Evolutionary conservation across 1,140 invertebrate genomes (phyloP), one percentile per base, ranked within the genome.

Genomic region (Liolophura sinensis): DNA sequence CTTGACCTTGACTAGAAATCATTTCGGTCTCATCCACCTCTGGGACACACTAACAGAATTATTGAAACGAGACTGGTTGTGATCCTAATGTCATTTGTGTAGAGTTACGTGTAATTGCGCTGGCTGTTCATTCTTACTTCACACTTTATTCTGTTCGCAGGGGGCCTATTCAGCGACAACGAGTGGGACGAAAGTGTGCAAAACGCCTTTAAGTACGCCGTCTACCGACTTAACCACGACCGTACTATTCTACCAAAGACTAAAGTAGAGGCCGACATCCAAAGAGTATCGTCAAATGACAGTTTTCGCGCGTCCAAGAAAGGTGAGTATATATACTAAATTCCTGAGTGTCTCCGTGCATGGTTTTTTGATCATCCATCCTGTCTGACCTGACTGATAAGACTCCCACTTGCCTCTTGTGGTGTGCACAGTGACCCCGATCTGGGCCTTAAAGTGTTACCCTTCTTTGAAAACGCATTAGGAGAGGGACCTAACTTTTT

Each of bases 181-280:
- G 79, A 81, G 54, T 73, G 77, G 60, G 65, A 77, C 47, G 51
- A 55, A 40, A 73, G 71, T 22, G 68, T 72, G 20, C 69, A 78
- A 63, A 78, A 74, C 63, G 71, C 77, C 50, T 79, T 81, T 67
- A 68, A 70, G 20, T 78, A 78, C 66, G 76, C 77, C 48, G 71
- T 81, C 16, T 79, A 78, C 61, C 64, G 77, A 48, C 73, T 81
- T 51, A 78, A 81, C 52, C 75, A 79, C 50, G 73, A 81, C 59
- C 59, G 68, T 15, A 62, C 72, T n/a, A 57, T 78, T 15, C 57
- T 78, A 56, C 54, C 62, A 12, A 65, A 71, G 20, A 74, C 76
- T 31, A 70, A 69, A 48, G 64, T 81, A 25, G 51, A 62, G 22
- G 75, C 73, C 70, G 75, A 79, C 58, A 76, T 74, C 22, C 72